A percentile compares a stretch with the other conserved stretches of the same genome.
Evolutionary conservation across 2,113 vertebrate species (phyloP).

Genomic region (Mesocricetus auratus): DNA sequence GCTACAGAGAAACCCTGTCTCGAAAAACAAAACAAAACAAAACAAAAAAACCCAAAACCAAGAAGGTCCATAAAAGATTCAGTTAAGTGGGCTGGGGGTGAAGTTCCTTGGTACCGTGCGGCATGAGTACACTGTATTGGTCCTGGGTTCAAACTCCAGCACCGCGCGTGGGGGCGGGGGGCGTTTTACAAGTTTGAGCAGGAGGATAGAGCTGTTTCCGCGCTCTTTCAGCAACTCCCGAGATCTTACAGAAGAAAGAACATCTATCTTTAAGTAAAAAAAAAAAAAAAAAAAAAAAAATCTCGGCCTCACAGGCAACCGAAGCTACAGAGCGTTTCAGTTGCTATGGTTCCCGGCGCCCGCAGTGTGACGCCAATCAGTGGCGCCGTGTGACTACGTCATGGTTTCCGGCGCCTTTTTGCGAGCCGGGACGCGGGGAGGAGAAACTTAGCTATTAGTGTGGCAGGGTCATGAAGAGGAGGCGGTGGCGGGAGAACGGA

Average conservation of each 20-base stretch:
- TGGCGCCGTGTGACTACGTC: slow-evolving; percentile 58
- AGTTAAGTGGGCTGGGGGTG: neutral
- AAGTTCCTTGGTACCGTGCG: neutral
- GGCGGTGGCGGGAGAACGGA: slow-evolving; percentile 74
- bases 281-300: too few species aligned
- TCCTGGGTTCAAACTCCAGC: neutral
- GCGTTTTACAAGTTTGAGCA: neutral
- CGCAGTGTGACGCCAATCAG: neutral
- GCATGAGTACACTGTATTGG: too few species aligned
- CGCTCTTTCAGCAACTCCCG: neutral
- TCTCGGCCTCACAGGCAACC: neutral
- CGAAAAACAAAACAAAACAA: too few species aligned
- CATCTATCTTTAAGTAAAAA: rapidly evolving
- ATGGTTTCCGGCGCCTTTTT: neutral
- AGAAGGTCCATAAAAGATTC: neutral
- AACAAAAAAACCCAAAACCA: too few species aligned
- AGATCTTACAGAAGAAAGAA: too few species aligned
- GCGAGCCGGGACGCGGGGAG: slow-evolving; percentile 18
- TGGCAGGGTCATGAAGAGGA: slow-evolving; percentile 81
- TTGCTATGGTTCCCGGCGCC: slow-evolving; percentile 47
- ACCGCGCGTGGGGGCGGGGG: too few species aligned
- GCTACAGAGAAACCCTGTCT: too few species aligned
- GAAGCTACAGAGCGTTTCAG: neutral
- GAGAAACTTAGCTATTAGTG: slow-evolving; percentile 31
- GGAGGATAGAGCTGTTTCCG: neutral